phyloP scores from a whole-genome alignment of 2,888 invertebrate genomes.

The Drosophila koepferae region DNA sequence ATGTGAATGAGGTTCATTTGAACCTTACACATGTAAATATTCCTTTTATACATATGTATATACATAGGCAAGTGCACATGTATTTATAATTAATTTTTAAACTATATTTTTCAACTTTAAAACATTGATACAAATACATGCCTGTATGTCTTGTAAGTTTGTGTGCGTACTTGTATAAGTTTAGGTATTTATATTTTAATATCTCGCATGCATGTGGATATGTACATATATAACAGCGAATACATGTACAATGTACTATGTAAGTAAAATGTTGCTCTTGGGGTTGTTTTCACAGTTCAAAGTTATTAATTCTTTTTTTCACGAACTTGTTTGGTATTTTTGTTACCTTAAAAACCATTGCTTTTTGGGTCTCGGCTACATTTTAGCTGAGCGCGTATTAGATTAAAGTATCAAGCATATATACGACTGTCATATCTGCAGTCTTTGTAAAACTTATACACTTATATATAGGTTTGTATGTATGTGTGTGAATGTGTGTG shows the following conservation, averaged over 20 bases:
- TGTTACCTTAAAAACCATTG: constrained; percentile 33
- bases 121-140: neutral
- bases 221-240: neutral
- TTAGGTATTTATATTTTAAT: constrained; percentile 1
- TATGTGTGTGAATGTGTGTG: neutral
- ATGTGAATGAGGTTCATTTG: neutral
- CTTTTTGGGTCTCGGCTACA: constrained; percentile 22
- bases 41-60: neutral
- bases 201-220: neutral
- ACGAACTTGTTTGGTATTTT: constrained; percentile 6
- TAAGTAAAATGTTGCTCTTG: constrained; percentile 21
- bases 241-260: neutral
- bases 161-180: neutral
- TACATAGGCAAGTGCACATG: neutral
- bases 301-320: neutral
- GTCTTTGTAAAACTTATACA: neutral
- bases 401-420: neutral
- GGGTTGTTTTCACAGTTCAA: constrained; percentile 31
- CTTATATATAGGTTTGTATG: neutral
- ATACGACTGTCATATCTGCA: neutral
- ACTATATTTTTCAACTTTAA: neutral
- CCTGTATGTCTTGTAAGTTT: neutral
- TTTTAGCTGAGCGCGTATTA: constrained; percentile 10
- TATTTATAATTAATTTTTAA: neutral
- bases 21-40: neutral